phyloP scores from a whole-genome alignment of 1,140 invertebrate genomes.

The Carposina sasakii region DNA sequence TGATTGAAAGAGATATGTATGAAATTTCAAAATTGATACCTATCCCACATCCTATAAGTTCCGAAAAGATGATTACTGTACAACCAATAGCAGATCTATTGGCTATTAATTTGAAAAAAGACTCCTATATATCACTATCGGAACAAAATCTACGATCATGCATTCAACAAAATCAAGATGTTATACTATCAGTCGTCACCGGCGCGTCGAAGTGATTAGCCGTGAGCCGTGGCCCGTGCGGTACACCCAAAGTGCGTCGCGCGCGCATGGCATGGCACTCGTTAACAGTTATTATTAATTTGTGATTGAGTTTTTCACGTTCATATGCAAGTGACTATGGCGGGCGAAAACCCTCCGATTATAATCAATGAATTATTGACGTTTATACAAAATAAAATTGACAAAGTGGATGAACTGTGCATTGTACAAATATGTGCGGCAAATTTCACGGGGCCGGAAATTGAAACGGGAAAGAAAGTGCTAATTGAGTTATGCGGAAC shows the following conservation, averaged over 20 bases:
- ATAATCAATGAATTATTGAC: slow-evolving; percentile 8
- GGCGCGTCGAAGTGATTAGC: too few relatives aligned
- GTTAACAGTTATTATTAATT: too few relatives aligned
- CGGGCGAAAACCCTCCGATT: too few relatives aligned
- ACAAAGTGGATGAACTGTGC: neutral
- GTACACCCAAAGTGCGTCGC: too few relatives aligned
- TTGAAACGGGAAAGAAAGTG: neutral
- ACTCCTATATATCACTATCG: neutral
- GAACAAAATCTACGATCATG: neutral
- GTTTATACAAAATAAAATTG: slow-evolving; percentile 6
- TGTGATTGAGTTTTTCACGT: too few relatives aligned
- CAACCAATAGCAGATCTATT: neutral
- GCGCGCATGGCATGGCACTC: too few relatives aligned
- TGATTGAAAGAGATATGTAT: neutral
- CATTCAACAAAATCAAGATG: neutral
- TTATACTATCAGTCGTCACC: too few relatives aligned
- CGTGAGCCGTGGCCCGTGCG: too few relatives aligned
- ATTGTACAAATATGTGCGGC: slow-evolving; percentile 5
- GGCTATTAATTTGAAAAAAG: neutral
- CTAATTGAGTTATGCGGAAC: neutral
- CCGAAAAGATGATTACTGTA: neutral
- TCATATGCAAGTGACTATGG: too few relatives aligned
- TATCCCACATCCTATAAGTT: neutral
- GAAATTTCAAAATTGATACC: neutral
- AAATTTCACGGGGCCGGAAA: slow-evolving; percentile 1